phyloP scores from a whole-genome alignment of 1,140 invertebrate genomes.

The Bombus confusus region DNA sequence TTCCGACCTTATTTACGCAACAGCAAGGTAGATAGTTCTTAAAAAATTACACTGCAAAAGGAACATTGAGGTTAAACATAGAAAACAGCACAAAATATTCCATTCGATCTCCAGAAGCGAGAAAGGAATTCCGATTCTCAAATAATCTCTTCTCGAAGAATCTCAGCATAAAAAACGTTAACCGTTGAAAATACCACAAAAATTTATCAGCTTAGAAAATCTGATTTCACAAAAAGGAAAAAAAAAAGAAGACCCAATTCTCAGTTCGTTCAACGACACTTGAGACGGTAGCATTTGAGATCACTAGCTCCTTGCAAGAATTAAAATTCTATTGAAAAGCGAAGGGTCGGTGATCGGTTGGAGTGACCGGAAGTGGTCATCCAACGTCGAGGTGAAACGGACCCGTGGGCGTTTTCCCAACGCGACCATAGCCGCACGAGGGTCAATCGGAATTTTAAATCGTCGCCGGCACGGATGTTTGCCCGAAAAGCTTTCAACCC shows the following conservation, averaged over 20 bases:
- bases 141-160: no score
- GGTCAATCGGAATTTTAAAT: slow-evolving; percentile 78
- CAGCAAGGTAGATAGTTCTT: no score
- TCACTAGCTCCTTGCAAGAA: background rate
- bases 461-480: slow-evolving; percentile 64
- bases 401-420: slow-evolving; percentile 18
- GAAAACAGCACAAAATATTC: no score
- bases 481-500: slow-evolving; percentile 70
- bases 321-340: slow-evolving; percentile 6
- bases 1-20: no score
- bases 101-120: no score
- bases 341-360: slow-evolving; percentile 20
- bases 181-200: no score
- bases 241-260: background rate
- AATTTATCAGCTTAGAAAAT: no score
- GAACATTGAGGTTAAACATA: no score
- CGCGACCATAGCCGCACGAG: slow-evolving; percentile 11
- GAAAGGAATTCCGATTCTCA: no score
- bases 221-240: background rate
- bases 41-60: no score
- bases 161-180: no score
- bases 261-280: background rate
- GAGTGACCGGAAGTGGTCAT: slow-evolving; percentile 30
- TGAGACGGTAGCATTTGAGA: background rate
- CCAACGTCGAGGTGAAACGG: background rate